phyloP scores from a whole-genome alignment of 37 sponge, comb jelly and placozoan genomes.

The Bolinopsis microptera region DNA sequence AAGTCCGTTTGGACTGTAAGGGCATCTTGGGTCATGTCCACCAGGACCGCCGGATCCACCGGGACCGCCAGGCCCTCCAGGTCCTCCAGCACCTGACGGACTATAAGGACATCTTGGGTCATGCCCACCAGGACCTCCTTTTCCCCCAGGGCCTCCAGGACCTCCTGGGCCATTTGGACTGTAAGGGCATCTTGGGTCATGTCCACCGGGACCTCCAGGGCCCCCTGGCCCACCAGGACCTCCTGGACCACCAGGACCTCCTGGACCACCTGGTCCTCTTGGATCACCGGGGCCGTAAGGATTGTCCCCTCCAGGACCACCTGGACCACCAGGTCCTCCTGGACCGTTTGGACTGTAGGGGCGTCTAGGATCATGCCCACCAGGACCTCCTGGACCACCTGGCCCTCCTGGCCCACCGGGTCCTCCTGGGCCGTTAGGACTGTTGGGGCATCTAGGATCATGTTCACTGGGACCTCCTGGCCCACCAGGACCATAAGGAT shows the following conservation, averaged over 20 bases:
- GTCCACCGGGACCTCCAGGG: constrained; percentile 7
- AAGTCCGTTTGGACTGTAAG: neutral
- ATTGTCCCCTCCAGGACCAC: neutral
- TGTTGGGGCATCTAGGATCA: no score
- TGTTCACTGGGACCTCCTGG: neutral
- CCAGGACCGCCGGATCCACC: constrained; percentile 7
- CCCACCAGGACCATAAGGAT: neutral
- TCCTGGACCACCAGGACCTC: constrained; percentile 2
- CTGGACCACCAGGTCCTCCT: neutral
- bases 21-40: neutral
- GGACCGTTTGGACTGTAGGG: neutral
- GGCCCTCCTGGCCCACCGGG: neutral
- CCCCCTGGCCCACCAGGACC: constrained; percentile 14
- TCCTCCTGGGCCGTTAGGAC: neutral
- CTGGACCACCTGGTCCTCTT: neutral
- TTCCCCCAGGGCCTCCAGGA: constrained; percentile 1
- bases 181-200: neutral
- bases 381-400: neutral
- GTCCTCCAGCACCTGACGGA: neutral
- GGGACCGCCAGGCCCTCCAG: constrained; percentile 11
- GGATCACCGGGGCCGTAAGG: neutral
- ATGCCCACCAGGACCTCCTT: neutral
- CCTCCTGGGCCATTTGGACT: neutral
- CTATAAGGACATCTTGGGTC: neutral
- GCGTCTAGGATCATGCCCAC: neutral